phyloP scores from a whole-genome alignment of 2,888 invertebrate genomes.

The Anarsia innoxiella region DNA sequence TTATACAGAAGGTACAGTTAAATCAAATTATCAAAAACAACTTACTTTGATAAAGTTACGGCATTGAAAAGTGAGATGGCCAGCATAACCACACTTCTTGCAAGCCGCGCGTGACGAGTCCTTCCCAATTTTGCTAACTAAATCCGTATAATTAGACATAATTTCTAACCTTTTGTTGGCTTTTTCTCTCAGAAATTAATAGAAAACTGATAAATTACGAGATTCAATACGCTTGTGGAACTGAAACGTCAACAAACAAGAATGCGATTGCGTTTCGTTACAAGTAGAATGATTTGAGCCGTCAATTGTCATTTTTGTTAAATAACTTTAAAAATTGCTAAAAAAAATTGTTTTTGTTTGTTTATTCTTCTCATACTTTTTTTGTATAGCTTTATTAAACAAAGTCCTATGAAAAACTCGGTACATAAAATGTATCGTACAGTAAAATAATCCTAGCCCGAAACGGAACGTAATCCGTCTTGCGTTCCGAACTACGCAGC shows the following conservation, averaged over 20 bases:
- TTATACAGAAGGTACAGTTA: no score
- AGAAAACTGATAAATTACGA: slow-evolving; percentile 7
- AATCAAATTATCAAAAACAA: no score
- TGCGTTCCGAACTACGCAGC: slow-evolving; percentile 15
- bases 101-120: slow-evolving; percentile 89
- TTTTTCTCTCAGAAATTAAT: slow-evolving; percentile 14
- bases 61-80: slow-evolving; percentile 96
- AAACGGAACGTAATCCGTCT: slow-evolving; percentile 1
- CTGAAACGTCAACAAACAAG: slow-evolving; percentile 28
- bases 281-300: slow-evolving; percentile 3
- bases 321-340: no score
- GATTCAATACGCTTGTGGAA: slow-evolving; percentile 10
- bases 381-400: no score
- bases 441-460: neutral
- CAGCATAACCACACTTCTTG: slow-evolving; percentile 96
- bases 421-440: no score
- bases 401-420: no score
- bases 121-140: slow-evolving; percentile 76
- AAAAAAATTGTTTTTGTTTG: no score
- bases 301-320: neutral
- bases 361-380: no score
- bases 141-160: slow-evolving; percentile 58
- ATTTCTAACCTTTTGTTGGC: slow-evolving; percentile 1
- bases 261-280: slow-evolving; percentile 23
- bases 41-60: slow-evolving; percentile 92